Conservation (phyloP, 2,113 vertebrate species). For the Plestiodon gilberti region DNA sequence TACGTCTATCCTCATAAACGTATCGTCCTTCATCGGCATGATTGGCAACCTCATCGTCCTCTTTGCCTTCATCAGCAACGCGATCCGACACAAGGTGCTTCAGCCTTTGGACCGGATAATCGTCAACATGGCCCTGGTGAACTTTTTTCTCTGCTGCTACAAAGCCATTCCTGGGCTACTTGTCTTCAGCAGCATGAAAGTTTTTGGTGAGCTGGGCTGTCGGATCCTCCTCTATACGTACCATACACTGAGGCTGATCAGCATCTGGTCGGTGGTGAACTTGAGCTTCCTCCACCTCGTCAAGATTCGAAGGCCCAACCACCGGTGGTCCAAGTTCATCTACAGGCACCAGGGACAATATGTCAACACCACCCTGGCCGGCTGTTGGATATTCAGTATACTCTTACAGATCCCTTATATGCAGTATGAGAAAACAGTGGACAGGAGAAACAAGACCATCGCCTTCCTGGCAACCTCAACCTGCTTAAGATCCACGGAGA, state of each 20-base stretch:
- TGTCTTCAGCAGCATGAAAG: neutral
- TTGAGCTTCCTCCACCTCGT: slow-evolving; percentile 49
- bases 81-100: slow-evolving; percentile 15
- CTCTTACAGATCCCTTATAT: slow-evolving; percentile 38
- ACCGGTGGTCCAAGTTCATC: slow-evolving; percentile 31
- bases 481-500: slow-evolving; percentile 20
- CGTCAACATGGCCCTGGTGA: slow-evolving; percentile 37
- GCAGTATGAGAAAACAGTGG: neutral
- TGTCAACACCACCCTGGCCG: slow-evolving; percentile 8
- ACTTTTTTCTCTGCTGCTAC: slow-evolving; percentile 47
- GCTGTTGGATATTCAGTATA: slow-evolving; percentile 39
- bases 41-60: slow-evolving; percentile 30
- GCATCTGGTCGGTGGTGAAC: slow-evolving; percentile 49
- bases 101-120: slow-evolving; percentile 39
- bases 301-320: slow-evolving; percentile 37
- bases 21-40: slow-evolving; percentile 23
- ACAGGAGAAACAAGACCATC: neutral
- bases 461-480: slow-evolving; percentile 16
- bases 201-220: neutral
- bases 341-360: slow-evolving; percentile 26
- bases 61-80: slow-evolving; percentile 44
- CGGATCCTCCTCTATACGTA: neutral
- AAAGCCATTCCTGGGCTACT: slow-evolving; percentile 25
- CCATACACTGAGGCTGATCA: slow-evolving; percentile 33
- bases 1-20: slow-evolving; percentile 24